Base-by-base conservation (phyloP, 2,888 invertebrate species). In the Willowsia nigromaculata region DNA sequence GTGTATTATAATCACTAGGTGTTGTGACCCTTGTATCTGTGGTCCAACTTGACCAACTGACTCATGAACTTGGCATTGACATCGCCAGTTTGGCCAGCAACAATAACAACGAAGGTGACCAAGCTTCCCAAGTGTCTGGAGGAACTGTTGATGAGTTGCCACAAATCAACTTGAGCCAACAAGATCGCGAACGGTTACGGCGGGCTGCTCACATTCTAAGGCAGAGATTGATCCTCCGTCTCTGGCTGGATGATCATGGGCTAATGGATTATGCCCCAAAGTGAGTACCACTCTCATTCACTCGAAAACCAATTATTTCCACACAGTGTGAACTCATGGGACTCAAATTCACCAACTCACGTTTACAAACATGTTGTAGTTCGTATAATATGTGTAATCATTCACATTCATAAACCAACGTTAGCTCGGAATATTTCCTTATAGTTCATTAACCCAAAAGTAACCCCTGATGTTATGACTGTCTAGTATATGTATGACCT, bases 1-100 rank as follows among this genome's bases (percentile, higher is more conserved):
- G 9, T 43, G 43, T 43, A 13, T 43, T 9, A 62, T 62, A 4
- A 62, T 30, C 30, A 30, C 71, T 94, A 97, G 97, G 97, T 93
- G 97, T 97, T 93, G 97, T 97, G 86, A 96, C 97, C 92, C 94
- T 97, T 92, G 96, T 97, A 76, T 97, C 97, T 93, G 97, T 97
- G 93, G 97, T 96, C 33, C 95, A 96, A 91, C 95, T 96, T 90
- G 97, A 97, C 74, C 90, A 91, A 65, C 85, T 92, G 53, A 91
- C 91, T 40, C 91, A 92, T 88, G 92, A 92, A 74, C 76, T 88
- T 53, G 90, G 88, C 30, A 85, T 90, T 50, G 85, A 88, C 76
- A 85, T 88, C 53, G 85, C 87, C 71, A 84, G 84, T 25, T 85
- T 88, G 71, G 85, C 84, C 15, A 62, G 30, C 59, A 74, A 40